A percentile compares a stretch with the other conserved stretches of the same genome.
Conservation (phyloP, 1,140 invertebrate species). For the Galleria mellonella region DNA sequence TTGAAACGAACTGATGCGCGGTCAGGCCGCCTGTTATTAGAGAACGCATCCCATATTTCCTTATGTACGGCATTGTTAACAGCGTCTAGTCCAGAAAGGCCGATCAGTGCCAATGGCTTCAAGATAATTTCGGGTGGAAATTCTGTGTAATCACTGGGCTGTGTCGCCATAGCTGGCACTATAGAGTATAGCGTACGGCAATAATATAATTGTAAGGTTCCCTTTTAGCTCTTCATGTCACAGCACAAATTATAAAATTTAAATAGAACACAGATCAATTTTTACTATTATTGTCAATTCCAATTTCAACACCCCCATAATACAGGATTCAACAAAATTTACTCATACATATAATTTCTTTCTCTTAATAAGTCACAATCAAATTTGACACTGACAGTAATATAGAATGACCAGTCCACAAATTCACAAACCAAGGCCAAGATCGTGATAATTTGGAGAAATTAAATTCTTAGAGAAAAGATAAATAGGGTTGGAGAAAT, state of each 20-base stretch:
- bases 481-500: too few relatives aligned
- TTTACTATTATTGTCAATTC: slow-evolving; percentile 21
- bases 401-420: too few relatives aligned
- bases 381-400: too few relatives aligned
- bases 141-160: slow-evolving; percentile 76
- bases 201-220: neutral
- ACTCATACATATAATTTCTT: too few relatives aligned
- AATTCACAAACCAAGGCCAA: too few relatives aligned
- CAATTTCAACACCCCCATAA: slow-evolving; percentile 43
- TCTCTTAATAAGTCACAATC: too few relatives aligned
- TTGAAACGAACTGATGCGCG: slow-evolving; percentile 91
- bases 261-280: neutral
- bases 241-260: slow-evolving; percentile 3
- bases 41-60: slow-evolving; percentile 94
- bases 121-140: slow-evolving; percentile 85
- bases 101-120: slow-evolving; percentile 88
- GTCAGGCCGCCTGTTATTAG: slow-evolving; percentile 85
- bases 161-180: slow-evolving; percentile 49
- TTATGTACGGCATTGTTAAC: slow-evolving; percentile 90
- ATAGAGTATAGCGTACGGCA: neutral
- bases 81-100: slow-evolving; percentile 89
- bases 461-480: too few relatives aligned
- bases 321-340: too few relatives aligned
- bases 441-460: too few relatives aligned
- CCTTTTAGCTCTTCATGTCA: slow-evolving; percentile 23